Conservation (phyloP, 23 tunicate genomes). For the Pegea sp. region DNA sequence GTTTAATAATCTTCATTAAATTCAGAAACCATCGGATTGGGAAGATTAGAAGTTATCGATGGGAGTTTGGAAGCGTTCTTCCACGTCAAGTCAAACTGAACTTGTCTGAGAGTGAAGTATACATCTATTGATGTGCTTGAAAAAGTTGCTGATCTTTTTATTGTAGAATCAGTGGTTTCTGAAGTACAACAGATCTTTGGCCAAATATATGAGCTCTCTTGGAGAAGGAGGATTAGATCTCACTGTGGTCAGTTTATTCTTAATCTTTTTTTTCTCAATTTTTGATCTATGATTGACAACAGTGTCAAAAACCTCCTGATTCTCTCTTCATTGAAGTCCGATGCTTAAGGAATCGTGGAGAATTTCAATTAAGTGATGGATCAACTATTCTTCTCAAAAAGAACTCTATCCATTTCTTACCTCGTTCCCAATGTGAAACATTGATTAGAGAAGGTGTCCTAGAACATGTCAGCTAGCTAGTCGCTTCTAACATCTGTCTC, state of each 20-base stretch:
- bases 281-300: background rate
- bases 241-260: constrained; percentile 30
- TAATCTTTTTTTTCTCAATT: constrained; percentile 1
- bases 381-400: constrained; percentile 39
- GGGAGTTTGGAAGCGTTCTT: constrained; percentile 95
- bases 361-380: constrained; percentile 72
- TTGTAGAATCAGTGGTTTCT: constrained; percentile 51
- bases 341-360: constrained; percentile 77
- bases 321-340: constrained; percentile 81
- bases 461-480: constrained; percentile 51
- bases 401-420: constrained; percentile 71
- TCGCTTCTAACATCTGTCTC: no score
- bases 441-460: constrained; percentile 81
- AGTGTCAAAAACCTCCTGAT: constrained; percentile 83
- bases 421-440: constrained; percentile 75
- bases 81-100: constrained; percentile 57
- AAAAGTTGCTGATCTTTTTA: background rate
- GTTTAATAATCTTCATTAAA: no score
- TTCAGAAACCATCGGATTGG: constrained; percentile 58
- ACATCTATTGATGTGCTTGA: background rate
- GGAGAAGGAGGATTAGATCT: constrained; percentile 82
- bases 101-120: constrained; percentile 71
- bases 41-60: constrained; percentile 48
- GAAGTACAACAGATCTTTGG: constrained; percentile 78
- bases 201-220: constrained; percentile 72